Percentiles rank a stretch among this genome's conserved stretches.
Evolutionary conservation across 2,113 vertebrate genomes (phyloP).

Genomic region (Ochotona curzoniae): DNA sequence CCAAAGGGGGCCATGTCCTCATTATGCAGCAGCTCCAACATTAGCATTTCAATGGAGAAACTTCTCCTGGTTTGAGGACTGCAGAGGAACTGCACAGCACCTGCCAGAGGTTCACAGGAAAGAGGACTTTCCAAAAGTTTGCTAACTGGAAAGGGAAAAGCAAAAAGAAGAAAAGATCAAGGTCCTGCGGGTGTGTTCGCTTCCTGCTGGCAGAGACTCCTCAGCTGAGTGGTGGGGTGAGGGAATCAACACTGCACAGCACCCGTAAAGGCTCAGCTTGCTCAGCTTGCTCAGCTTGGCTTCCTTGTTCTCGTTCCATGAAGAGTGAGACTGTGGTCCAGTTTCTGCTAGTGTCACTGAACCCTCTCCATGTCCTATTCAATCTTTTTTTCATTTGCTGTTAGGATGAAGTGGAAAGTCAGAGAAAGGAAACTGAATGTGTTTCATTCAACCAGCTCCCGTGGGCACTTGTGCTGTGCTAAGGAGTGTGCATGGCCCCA

Average conservation of each 20-base stretch:
- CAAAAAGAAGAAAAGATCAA: too few species aligned
- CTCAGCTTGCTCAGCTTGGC: too few species aligned
- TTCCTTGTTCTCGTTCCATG: background rate
- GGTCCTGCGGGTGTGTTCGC: too few species aligned
- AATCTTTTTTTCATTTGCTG: too few species aligned
- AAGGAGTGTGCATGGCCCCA: background rate
- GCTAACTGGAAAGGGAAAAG: constrained; percentile 33
- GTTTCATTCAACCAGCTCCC: background rate
- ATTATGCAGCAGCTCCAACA: constrained; percentile 83
- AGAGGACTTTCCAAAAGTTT: constrained; percentile 31
- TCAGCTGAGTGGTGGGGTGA: accelerated
- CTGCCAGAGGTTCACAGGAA: constrained; percentile 38
- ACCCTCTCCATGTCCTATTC: accelerated
- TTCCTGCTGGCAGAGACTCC: background rate
- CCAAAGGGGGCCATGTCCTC: constrained; percentile 85
- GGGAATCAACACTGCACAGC: accelerated
- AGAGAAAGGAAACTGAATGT: background rate
- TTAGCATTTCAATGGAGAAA: constrained; percentile 87
- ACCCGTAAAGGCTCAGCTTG: too few species aligned
- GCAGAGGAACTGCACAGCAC: constrained; percentile 68
- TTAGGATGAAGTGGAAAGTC: background rate
- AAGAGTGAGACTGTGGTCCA: background rate
- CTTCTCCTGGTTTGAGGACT: constrained; percentile 79
- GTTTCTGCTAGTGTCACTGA: background rate
- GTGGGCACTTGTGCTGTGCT: background rate